Evolutionary conservation across 2,888 invertebrate genomes (phyloP), one percentile per base, ranked within the genome.

Genomic region (Hyles lineata): DNA sequence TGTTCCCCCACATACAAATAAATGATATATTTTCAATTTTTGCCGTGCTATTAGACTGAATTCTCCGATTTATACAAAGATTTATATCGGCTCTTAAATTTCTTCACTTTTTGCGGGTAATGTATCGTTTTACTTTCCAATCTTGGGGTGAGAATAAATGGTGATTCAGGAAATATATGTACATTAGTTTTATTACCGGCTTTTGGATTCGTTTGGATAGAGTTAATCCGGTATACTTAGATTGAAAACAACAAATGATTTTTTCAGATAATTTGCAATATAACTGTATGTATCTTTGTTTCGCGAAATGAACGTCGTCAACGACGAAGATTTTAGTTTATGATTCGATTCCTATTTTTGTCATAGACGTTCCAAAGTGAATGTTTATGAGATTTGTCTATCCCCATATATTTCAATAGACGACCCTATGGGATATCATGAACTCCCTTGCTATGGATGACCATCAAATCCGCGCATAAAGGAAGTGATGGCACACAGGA

Each of bases 1-100:
- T 50, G 62, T 76, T 86, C 86, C 90, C 89, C 89, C 86, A 85
- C 86, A 83, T 80, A 80, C 78, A 81, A 79, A 83, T 82, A 84
- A 85, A 90, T 91, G 90, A 93, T 93, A 92, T 92, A 92, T 93
- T 92, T 93, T 92, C 92, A 92, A 94, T 93, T 93, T 94, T 90
- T 91, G 87, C 86, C 87, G 83, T 87, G 82, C 87, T 85, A 87
- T 88, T 88, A 86, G 87, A 85, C 79, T 78, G 85, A 85, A 83
- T 89, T 87, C 90, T 85, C 85, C 87, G 87, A 88, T 88, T 80
- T 86, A 88, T 86, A 87, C 84, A 85, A 80, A 87, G 88, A 92
- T 92, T 92, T 92, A 91, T 91, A 74, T 79, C 43, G 23, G 17
- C 50, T 50, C 23, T 67, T 67, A 43, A 23, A 50, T 67, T 67